A percentile compares a stretch with the other conserved stretches of the same genome.
Conservation (phyloP, 2,888 invertebrate species). For the Rotaria sp. region DNA sequence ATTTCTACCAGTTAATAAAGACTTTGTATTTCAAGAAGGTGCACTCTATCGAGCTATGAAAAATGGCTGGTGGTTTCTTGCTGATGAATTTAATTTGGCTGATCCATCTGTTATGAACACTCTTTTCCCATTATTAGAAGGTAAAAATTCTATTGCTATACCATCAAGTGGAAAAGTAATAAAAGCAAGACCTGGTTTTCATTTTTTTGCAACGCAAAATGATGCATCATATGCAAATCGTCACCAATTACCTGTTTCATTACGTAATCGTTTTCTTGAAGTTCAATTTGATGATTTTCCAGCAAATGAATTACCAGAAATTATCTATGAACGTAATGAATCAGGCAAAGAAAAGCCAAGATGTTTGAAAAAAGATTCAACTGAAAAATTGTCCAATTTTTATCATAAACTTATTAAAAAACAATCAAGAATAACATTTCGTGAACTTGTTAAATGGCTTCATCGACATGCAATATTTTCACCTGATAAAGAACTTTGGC, state of each 20-base stretch:
- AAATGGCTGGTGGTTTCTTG: slow-evolving; percentile 12
- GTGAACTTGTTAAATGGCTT: background rate
- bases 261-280: slow-evolving; percentile 22
- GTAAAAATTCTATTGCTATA: background rate
- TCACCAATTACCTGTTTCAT: background rate
- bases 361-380: background rate
- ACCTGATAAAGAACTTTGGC: background rate
- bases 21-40: background rate
- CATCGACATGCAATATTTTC: background rate
- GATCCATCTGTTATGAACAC: background rate
- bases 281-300: background rate
- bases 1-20: background rate
- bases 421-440: background rate
- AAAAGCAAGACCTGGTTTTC: background rate
- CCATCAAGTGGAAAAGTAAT: background rate
- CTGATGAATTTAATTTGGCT: background rate
- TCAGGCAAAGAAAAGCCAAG: background rate
- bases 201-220: slow-evolving; percentile 11
- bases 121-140: background rate
- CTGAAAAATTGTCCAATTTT: background rate
- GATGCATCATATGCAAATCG: background rate
- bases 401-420: background rate
- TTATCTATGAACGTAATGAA: background rate
- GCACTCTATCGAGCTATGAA: background rate
- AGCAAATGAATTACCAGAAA: background rate